Conservation (phyloP, 2,888 invertebrate genomes). For the Rhopalosiphum nymphaeae region DNA sequence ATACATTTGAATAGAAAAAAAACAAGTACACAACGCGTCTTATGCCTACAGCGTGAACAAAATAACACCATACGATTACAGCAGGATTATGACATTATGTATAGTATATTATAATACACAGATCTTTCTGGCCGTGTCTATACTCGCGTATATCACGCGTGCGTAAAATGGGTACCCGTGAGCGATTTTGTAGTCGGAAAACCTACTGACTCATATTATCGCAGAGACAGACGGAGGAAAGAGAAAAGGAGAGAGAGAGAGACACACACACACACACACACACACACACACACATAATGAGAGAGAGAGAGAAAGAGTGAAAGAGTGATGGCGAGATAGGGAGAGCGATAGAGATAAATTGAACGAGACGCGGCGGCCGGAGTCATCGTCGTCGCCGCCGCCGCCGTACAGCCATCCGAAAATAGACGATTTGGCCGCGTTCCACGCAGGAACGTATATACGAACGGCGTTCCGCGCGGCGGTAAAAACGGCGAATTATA, state of each 20-base stretch:
- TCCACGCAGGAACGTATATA: conserved; percentile 51
- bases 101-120: background rate
- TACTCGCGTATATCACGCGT: background rate
- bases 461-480: conserved; percentile 25
- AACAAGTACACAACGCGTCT: too few species aligned
- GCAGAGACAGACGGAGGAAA: background rate
- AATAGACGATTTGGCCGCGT: conserved; percentile 62
- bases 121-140: background rate
- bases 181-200: conserved; percentile 16
- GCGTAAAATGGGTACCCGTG: background rate
- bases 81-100: background rate
- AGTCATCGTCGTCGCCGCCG: conserved; percentile 14
- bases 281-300: background rate
- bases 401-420: conserved; percentile 53
- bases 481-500: conserved; percentile 15
- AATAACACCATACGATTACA: background rate
- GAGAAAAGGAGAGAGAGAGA: background rate
- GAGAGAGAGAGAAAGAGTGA: background rate
- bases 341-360: conserved; percentile 18
- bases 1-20: background rate
- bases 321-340: background rate
- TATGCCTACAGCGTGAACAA: background rate
- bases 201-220: conserved; percentile 62
- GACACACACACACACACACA: background rate
- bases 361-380: conserved; percentile 23